These are phyloP conservation scores for Novumbra hubbsi DNA, from an alignment of 2,797 vertebrate genomes.

Conservation along the genomic window DNA sequence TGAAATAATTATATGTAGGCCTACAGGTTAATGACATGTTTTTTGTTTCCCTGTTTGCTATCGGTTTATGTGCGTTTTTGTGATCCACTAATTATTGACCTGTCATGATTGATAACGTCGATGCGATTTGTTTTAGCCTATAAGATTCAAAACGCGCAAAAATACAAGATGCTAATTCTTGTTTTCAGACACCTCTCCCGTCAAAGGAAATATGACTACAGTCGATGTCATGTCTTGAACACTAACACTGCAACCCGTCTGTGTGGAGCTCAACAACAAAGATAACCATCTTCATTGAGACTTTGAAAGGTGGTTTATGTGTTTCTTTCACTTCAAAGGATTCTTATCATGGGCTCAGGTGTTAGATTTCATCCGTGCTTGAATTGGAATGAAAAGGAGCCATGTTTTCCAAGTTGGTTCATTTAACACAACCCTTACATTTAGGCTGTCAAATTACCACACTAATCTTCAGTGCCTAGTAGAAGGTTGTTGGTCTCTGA, in stretches of 20 bases:
- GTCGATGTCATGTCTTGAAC: background rate
- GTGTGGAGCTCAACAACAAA: background rate
- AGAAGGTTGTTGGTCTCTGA: too few species aligned
- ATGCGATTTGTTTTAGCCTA: slow-evolving; percentile 1
- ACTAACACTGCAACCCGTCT: too few species aligned
- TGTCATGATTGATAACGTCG: slow-evolving; percentile 30
- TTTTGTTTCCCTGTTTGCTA: background rate
- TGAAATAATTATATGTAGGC: background rate
- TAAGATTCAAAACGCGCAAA: slow-evolving; percentile 4
- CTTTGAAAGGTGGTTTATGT: background rate
- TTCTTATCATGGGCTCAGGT: background rate
- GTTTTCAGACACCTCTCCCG: background rate
- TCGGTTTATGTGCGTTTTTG: slow-evolving; percentile 21
- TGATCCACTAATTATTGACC: slow-evolving; percentile 22
- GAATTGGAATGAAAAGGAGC: too few species aligned
- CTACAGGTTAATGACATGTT: too few species aligned
- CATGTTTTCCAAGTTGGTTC: too few species aligned
- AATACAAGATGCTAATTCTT: background rate
- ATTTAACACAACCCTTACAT: too few species aligned
- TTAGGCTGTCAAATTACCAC: too few species aligned
- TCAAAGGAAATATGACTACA: background rate
- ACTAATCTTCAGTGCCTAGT: too few species aligned
- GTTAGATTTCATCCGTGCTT: background rate
- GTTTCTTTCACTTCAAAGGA: too few species aligned
- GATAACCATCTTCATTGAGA: background rate